Evolutionary conservation across 2,113 vertebrate species (phyloP).

Genomic region (Arizona elegans): DNA sequence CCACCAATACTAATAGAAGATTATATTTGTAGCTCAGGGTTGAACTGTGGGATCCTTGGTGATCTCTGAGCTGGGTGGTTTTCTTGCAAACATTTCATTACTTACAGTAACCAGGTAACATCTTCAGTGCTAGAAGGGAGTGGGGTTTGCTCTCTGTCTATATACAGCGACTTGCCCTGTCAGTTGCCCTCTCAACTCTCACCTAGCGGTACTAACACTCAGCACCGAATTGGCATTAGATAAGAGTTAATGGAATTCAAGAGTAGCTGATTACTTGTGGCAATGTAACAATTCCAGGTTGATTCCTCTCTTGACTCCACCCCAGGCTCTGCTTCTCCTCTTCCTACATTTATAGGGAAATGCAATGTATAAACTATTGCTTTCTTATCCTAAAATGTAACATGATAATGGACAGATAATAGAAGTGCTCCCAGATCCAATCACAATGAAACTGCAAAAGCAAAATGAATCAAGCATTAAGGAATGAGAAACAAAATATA

Average conservation of each 20-base stretch:
- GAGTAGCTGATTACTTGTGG: too few relatives aligned
- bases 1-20: not conserved
- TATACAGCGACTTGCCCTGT: too few relatives aligned
- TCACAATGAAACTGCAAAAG: not conserved
- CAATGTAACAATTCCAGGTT: too few relatives aligned
- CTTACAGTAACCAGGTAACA: not conserved
- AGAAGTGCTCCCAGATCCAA: not conserved
- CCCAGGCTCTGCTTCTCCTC: too few relatives aligned
- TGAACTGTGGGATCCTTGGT: not conserved
- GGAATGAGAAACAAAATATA: constrained; percentile 39
- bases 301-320: too few relatives aligned
- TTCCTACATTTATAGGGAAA: not conserved
- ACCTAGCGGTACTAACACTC: too few relatives aligned
- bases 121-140: too few relatives aligned
- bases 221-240: too few relatives aligned
- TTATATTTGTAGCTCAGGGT: not conserved
- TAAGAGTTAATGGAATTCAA: too few relatives aligned
- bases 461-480: constrained; percentile 1
- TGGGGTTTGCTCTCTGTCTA: too few relatives aligned
- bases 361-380: not conserved
- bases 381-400: not conserved
- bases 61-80: not conserved
- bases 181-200: too few relatives aligned
- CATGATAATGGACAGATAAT: not conserved
- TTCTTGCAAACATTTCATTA: too few relatives aligned